These are phyloP conservation scores for Azorinus chamasolen DNA, from an alignment of 2,888 invertebrate species.

Conservation along the genomic window DNA sequence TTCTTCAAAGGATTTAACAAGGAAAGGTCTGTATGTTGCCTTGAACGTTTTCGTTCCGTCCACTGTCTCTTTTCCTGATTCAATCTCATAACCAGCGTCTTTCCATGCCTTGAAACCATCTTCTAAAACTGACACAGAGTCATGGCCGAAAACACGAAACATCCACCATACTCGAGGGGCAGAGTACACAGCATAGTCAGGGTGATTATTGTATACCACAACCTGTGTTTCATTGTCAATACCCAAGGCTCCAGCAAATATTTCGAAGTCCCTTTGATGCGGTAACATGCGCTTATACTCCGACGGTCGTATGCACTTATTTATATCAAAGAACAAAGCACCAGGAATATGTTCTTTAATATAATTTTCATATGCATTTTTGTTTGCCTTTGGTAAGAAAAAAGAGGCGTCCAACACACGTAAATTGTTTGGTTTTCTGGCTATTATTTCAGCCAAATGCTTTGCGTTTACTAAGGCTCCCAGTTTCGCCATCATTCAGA, in stretches of 20 bases:
- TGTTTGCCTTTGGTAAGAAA: conserved; percentile 78
- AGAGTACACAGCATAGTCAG: conserved; percentile 75
- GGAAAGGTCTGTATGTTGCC: conserved; percentile 64
- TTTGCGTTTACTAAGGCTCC: conserved; percentile 62
- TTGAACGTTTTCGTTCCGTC: conserved; percentile 65
- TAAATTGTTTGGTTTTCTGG: conserved; percentile 64
- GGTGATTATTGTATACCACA: conserved; percentile 82
- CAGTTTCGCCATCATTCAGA: conserved; percentile 23
- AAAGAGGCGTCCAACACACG: conserved; percentile 82
- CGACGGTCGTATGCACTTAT: conserved; percentile 78
- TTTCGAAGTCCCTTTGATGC: conserved; percentile 71
- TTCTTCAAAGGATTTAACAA: conserved; percentile 79
- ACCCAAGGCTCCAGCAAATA: conserved; percentile 81
- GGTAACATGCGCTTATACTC: conserved; percentile 82
- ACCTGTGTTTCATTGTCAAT: conserved; percentile 81
- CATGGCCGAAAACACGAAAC: conserved; percentile 82
- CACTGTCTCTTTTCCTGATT: conserved; percentile 42
- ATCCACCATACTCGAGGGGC: conserved; percentile 84
- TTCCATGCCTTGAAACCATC: conserved; percentile 82
- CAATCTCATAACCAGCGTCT: conserved; percentile 60
- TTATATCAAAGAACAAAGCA: conserved; percentile 83
- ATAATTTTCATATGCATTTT: conserved; percentile 76
- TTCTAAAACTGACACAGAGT: conserved; percentile 78
- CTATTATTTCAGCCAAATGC: conserved; percentile 56
- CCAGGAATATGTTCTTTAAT: conserved; percentile 80